Conservation (phyloP, 2,113 vertebrate genomes). For the Semicossyphus pulcher region DNA sequence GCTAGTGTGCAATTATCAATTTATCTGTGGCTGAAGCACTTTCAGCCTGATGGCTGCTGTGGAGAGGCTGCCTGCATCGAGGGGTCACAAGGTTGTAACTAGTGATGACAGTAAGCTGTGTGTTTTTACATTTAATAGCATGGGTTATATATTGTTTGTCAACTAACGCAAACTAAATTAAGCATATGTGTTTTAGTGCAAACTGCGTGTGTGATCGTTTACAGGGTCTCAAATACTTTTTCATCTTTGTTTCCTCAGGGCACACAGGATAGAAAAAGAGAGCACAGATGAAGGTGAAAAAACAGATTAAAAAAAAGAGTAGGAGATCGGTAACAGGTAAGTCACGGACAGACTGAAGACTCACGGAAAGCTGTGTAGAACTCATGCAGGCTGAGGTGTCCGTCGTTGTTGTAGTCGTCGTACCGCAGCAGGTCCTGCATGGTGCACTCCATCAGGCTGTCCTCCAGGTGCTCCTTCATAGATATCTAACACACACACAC, state of each 20-base stretch:
- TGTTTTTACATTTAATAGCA: no score
- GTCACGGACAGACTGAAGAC: conserved; percentile 59
- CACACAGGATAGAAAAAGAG: no score
- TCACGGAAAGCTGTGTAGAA: conserved; percentile 96
- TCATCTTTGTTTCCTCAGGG: no score
- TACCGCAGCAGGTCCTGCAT: conserved; percentile 92
- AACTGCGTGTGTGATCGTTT: no score
- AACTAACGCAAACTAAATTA: no score
- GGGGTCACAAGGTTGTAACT: background rate
- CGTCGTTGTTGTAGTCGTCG: conserved; percentile 93
- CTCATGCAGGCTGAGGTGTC: conserved; percentile 89
- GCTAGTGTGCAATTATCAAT: conserved; percentile 46
- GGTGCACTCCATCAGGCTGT: conserved; percentile 86
- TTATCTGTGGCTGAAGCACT: conserved; percentile 42
- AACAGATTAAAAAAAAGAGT: background rate
- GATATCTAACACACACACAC: conserved; percentile 79
- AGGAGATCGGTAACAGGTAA: background rate
- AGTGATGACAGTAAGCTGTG: background rate
- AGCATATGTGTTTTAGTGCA: no score
- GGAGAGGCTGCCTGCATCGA: background rate
- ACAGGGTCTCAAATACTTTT: no score
- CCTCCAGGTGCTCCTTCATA: conserved; percentile 85
- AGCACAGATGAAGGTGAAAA: no score
- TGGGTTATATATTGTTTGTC: no score
- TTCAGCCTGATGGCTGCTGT: conserved; percentile 26